A percentile compares a stretch with the other conserved stretches of the same genome.
Evolutionary conservation across 2,797 vertebrate genomes (phyloP).

Genomic region (Falco columbarius): DNA sequence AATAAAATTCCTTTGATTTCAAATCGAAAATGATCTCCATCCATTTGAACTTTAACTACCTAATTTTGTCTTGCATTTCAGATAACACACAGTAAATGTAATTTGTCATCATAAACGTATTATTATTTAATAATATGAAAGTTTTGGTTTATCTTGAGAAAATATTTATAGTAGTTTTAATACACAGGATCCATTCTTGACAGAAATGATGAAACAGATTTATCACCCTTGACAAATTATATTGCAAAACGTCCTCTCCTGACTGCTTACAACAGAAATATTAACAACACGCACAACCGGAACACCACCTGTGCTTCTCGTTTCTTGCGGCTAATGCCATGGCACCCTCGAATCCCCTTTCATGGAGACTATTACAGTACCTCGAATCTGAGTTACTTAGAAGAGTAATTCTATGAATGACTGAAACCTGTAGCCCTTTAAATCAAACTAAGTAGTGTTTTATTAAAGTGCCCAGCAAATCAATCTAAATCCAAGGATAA

Average conservation of each 20-base stretch:
- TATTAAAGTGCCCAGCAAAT: constrained; percentile 98
- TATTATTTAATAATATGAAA: constrained; percentile 85
- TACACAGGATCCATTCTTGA: constrained; percentile 85
- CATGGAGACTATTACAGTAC: constrained; percentile 11
- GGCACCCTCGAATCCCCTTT: constrained; percentile 81
- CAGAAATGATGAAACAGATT: constrained; percentile 89
- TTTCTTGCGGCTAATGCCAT: constrained; percentile 78
- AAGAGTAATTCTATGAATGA: constrained; percentile 90
- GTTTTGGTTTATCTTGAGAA: constrained; percentile 81
- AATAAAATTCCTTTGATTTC: constrained; percentile 77
- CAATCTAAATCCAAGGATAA: constrained; percentile 99
- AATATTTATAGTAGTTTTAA: constrained; percentile 94
- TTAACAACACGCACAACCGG: constrained; percentile 74
- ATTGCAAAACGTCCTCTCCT: constrained; percentile 77
- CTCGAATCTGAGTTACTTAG: constrained; percentile 79
- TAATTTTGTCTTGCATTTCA: constrained; percentile 75
- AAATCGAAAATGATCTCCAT: constrained; percentile 81
- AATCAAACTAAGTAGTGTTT: constrained; percentile 95
- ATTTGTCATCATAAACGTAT: constrained; percentile 86
- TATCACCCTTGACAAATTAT: constrained; percentile 90
- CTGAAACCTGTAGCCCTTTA: constrained; percentile 95
- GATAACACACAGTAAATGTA: constrained; percentile 78
- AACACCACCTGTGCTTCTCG: constrained; percentile 90
- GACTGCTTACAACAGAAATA: constrained; percentile 82
- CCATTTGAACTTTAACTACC: constrained; percentile 77